Conservation (phyloP, 2,113 vertebrate genomes). For the Ptilorrhoa leucosticta region DNA sequence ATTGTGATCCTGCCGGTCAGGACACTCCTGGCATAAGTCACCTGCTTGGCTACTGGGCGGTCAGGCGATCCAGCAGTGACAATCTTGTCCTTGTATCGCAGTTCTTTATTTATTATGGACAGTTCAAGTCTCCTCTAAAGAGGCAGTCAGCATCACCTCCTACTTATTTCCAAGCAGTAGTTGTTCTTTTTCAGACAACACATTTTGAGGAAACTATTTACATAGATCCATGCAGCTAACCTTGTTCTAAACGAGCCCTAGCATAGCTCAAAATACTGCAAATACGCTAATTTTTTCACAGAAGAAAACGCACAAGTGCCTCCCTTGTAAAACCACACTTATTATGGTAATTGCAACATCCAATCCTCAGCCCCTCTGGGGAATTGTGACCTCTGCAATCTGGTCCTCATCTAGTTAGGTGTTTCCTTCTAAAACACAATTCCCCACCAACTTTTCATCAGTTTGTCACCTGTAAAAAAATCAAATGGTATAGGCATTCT, state of each 20-base stretch:
- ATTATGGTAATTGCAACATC: background rate
- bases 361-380: background rate
- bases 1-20: too few species aligned
- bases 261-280: background rate
- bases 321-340: background rate
- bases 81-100: background rate
- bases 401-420: background rate
- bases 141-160: background rate
- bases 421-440: background rate
- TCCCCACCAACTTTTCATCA: rapidly evolving
- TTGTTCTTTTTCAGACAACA: background rate
- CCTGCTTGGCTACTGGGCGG: too few species aligned
- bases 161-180: background rate
- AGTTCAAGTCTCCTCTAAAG: background rate
- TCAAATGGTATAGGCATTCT: background rate
- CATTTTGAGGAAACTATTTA: background rate
- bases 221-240: background rate
- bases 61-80: too few species aligned
- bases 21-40: too few species aligned
- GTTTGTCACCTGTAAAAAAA: background rate
- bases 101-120: background rate
- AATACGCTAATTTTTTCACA: background rate
- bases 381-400: background rate
- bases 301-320: background rate
- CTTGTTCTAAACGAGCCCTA: background rate